Evolutionary conservation across 1,140 invertebrate species (phyloP), one percentile per base, ranked within the genome.

Genomic region (Arion vulgaris): DNA sequence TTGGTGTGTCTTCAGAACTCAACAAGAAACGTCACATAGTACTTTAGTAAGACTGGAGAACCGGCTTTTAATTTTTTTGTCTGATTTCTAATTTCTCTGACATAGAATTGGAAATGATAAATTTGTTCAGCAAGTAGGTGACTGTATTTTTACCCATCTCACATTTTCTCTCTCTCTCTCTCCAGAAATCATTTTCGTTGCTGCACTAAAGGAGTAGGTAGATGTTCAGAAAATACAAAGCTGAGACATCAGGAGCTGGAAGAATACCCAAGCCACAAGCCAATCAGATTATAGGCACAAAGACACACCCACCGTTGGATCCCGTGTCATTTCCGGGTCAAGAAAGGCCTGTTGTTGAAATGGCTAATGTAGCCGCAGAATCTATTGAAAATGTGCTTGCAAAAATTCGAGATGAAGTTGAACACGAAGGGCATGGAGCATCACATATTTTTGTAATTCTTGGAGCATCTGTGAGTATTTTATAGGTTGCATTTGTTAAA

Each of bases 391-490:
- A 85, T 49, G 79, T 84, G 5, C 72, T 87, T 68, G 69, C 84
- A 28, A 71, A 77, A 62, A 86, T 87, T 51, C 82, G 84, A n/a
- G 84, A 82, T 13, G 79, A 79, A 28, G 71, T 88, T 19, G 78
- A 82, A 36, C 85, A 86, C 41, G 85, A 86, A 62, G 86, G 87
- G 17, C 80, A 82, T 71, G 83, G 84, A 28, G 83, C 81, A n/a
- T 85, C 96, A 34, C 34, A 15, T 17, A 7, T 49, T 38, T 17
- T 39, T 19, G 38, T 51, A 39, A n/a, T 57, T 51, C 15, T 15
- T 0, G 39, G 49, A 15, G 45, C 62, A 23, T 66, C 28, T 80
- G 95, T 96, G 93, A 94, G 93, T 93, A 41, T 23, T 36, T 38
- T 62, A 32, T 53, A 38, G 1, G 45, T n/a, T 66, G 19, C 19